These are phyloP conservation scores for Elachura formosa DNA, from an alignment of 2,113 vertebrate species.

Conservation along the genomic window DNA sequence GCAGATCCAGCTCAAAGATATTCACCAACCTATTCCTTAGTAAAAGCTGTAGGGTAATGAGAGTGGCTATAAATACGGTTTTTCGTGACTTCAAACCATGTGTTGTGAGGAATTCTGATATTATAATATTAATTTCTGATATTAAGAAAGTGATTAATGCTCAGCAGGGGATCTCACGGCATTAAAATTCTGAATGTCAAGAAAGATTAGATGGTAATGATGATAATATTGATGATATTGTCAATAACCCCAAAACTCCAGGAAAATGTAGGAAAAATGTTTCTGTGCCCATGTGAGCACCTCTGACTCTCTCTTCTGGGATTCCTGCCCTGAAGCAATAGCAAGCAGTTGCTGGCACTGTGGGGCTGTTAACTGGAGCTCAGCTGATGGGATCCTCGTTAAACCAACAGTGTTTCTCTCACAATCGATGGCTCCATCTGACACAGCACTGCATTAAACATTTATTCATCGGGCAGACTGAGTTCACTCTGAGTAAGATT, in stretches of 20 bases:
- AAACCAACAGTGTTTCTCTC: background rate
- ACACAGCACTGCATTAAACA: background rate
- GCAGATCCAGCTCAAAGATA: background rate
- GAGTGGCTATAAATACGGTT: background rate
- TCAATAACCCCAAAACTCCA: background rate
- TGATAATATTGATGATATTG: background rate
- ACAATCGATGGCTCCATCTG: slow-evolving; percentile 3
- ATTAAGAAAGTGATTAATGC: background rate
- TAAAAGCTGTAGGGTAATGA: background rate
- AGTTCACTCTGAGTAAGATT: background rate
- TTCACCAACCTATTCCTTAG: background rate
- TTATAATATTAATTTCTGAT: background rate
- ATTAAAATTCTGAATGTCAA: background rate
- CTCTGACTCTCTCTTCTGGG: background rate
- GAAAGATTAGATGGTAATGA: background rate
- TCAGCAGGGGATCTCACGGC: background rate
- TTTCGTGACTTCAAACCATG: background rate
- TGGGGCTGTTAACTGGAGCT: background rate
- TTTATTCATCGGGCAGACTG: background rate
- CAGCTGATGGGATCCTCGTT: background rate
- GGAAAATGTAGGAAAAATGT: background rate
- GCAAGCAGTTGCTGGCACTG: background rate
- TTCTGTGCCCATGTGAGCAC: background rate
- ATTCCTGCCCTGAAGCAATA: background rate
- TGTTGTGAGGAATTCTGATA: background rate